These are phyloP conservation scores for Xenentodon cancila DNA, from an alignment of 2,797 vertebrate species.

Conservation along the genomic window DNA sequence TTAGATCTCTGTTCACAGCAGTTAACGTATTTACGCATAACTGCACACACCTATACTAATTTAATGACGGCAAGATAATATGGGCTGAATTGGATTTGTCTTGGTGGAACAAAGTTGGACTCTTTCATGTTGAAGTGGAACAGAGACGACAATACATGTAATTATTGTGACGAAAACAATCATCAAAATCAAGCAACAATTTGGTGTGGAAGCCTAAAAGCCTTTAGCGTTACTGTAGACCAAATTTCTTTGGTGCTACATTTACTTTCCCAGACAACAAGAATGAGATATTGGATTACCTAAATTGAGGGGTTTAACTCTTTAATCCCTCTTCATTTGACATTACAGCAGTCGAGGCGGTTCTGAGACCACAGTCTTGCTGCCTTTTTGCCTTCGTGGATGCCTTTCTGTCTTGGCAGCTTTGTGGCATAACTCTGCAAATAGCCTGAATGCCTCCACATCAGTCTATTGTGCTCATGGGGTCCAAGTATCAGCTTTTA, in stretches of 20 bases:
- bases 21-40: no score
- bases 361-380: slow-evolving; percentile 61
- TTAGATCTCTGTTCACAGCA: no score
- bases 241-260: slow-evolving; percentile 28
- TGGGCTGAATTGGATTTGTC: no score
- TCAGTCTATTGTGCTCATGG: slow-evolving; percentile 39
- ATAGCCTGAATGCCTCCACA: slow-evolving; percentile 59
- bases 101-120: no score
- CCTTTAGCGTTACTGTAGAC: slow-evolving; percentile 25
- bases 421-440: slow-evolving; percentile 52
- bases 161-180: background rate
- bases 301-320: slow-evolving; percentile 60
- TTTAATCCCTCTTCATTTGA: slow-evolving; percentile 64
- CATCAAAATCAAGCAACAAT: background rate
- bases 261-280: slow-evolving; percentile 58
- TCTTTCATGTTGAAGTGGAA: no score
- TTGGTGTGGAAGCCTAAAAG: slow-evolving; percentile 19
- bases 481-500: slow-evolving; percentile 18
- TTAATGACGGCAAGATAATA: no score
- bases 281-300: slow-evolving; percentile 63
- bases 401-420: slow-evolving; percentile 49
- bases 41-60: no score
- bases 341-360: slow-evolving; percentile 57
- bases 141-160: background rate
- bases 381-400: slow-evolving; percentile 40